Conservation (phyloP, 2,113 vertebrate species). For the Microcebus tavaratra region DNA sequence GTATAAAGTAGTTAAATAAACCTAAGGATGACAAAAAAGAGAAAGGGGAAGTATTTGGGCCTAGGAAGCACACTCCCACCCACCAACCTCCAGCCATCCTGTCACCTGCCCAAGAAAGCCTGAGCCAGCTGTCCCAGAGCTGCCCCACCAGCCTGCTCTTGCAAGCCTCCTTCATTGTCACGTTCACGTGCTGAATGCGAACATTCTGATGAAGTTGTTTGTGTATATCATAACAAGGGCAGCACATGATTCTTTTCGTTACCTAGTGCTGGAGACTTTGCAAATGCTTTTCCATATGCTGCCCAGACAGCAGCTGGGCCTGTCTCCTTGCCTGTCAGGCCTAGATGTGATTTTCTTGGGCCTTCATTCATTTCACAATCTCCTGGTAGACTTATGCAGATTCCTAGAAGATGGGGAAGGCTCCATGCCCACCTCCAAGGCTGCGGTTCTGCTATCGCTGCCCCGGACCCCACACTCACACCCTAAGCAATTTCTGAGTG, state of each 20-base stretch:
- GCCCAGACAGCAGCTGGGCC: not conserved
- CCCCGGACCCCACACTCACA: rapidly evolving
- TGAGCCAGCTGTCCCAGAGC: rapidly evolving
- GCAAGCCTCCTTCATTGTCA: not conserved
- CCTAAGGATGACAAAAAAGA: not conserved
- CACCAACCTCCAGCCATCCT: rapidly evolving
- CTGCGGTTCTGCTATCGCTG: not conserved
- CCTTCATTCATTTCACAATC: not conserved
- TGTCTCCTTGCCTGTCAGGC: not conserved
- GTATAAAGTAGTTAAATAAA: not conserved
- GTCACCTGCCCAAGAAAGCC: not conserved
- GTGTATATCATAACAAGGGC: not conserved
- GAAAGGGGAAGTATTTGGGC: not conserved
- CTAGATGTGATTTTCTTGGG: not conserved
- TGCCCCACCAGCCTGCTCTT: not conserved
- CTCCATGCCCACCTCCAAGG: not conserved
- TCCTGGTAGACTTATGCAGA: not conserved
- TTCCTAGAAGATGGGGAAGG: not conserved
- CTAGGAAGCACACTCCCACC: not conserved
- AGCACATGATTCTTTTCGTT: not conserved
- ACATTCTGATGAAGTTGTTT: not conserved
- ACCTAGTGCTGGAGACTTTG: not conserved
- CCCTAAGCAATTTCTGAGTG: rapidly evolving
- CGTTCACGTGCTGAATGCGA: not conserved
- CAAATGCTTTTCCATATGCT: not conserved